A percentile compares a stretch with the other conserved stretches of the same genome.
Evolutionary conservation across 2,113 vertebrate genomes (phyloP).

Genomic region (Notothenia coriiceps): DNA sequence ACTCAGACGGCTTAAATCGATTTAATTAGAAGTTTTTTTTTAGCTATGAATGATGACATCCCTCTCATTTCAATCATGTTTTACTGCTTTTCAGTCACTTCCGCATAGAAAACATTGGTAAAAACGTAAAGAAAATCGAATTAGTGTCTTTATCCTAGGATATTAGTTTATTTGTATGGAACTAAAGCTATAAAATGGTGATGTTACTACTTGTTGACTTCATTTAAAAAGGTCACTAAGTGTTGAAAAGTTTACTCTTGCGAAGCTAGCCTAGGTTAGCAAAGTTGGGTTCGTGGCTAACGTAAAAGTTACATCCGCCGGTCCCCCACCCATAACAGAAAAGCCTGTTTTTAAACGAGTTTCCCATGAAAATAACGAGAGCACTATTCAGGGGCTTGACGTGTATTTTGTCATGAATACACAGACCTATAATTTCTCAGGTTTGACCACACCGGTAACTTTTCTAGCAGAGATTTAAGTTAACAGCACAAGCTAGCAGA

Average conservation of each 20-base stretch:
- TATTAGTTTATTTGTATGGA: neutral
- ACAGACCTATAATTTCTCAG: fast-evolving
- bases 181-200: neutral
- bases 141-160: neutral
- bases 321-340: slow-evolving; percentile 35
- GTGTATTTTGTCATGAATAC: fast-evolving
- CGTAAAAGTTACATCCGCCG: slow-evolving; percentile 43
- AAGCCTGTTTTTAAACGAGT: neutral
- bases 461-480: slow-evolving; percentile 32
- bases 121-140: neutral
- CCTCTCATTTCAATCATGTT: neutral
- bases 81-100: slow-evolving; percentile 45
- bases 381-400: fast-evolving
- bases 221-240: neutral
- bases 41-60: neutral
- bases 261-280: slow-evolving; percentile 5
- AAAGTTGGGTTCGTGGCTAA: slow-evolving; percentile 9
- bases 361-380: neutral
- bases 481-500: slow-evolving; percentile 33
- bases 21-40: neutral
- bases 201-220: neutral
- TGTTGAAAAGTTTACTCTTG: slow-evolving; percentile 3
- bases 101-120: slow-evolving; percentile 35
- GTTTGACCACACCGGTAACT: slow-evolving; percentile 13
- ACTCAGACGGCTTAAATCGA: neutral